A percentile compares a stretch with the other conserved stretches of the same genome.
Evolutionary conservation across 1,140 invertebrate species (phyloP).

Genomic region (Apis laboriosa): DNA sequence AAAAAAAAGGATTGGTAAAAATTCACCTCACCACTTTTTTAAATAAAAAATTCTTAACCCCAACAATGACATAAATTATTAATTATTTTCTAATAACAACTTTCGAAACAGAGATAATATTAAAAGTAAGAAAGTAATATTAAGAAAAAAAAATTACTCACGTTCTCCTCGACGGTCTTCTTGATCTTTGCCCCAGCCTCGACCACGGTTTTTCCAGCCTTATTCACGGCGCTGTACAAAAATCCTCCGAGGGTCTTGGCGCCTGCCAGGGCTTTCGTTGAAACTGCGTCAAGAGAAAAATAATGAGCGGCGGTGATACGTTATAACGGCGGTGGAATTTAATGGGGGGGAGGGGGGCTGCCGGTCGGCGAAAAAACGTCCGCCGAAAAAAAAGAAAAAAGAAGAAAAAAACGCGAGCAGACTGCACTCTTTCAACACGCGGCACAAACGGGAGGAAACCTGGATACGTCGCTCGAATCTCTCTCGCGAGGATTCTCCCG

Average conservation of each 20-base stretch:
- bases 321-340: conserved; percentile 14
- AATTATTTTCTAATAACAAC: no score
- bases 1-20: no score
- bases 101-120: background rate
- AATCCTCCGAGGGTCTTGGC: conserved; percentile 96
- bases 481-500: conserved; percentile 18
- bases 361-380: background rate
- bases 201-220: conserved; percentile 89
- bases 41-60: no score
- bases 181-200: conserved; percentile 95
- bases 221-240: conserved; percentile 94
- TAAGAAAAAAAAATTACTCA: conserved; percentile 81
- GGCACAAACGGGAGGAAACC: conserved; percentile 30
- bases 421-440: background rate
- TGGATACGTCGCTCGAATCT: conserved; percentile 48
- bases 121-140: background rate
- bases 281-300: conserved; percentile 83
- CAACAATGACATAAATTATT: no score
- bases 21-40: no score
- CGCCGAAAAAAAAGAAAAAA: background rate
- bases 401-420: background rate
- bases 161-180: conserved; percentile 97
- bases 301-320: conserved; percentile 34
- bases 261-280: conserved; percentile 94
- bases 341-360: background rate